Base-by-base conservation (phyloP, 2,797 vertebrate species). In the Rachycentron canadum region DNA sequence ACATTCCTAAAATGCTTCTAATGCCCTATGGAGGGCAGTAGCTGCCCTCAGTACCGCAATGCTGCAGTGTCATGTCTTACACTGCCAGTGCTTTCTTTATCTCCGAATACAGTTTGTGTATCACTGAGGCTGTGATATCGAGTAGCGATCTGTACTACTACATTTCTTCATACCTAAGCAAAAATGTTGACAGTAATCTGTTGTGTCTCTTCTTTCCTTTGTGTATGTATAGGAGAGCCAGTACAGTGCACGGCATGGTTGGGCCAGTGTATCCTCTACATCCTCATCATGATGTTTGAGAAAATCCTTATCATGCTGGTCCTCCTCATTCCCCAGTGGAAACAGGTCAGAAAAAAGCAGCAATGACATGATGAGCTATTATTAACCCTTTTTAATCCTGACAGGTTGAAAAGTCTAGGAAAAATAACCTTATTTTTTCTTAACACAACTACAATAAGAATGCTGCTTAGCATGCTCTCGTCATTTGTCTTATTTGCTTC, bases 211-310 rank as follows among this genome's bases (percentile, higher is more conserved):
- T 26, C 43, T 47, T n/a, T 43, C n/a, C 53, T 40, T 16, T 73
- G n/a, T 69, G 13, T 68, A 55, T 69, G 13, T 59, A 36, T 23
- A 99, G 98, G 98, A 78, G 97, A 99, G 85, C 97, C 98, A 13
- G 87, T 98, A 79, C 97, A 98, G 89, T 99, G 97, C 78, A 93
- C 94, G 68, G 97, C 98, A 25, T 99, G 98, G 98, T 91, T 96
- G 49, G 98, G 98, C 43, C 98, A 99, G 21, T 99, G 98, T 76
- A 95, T 95, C 53, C 96, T 99, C 75, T 99, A 99, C 93, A 97
- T 99, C 84, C 89, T 99, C 90, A 99, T 99, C 86, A 97, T 99
- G 97, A 95, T 96, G 85, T 97, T 99, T 92, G 98, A 99, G 94
- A 99, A 99, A 93, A 95, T 97, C 25, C 88, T 98, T 26, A 98